These are phyloP conservation scores for Drosophila greeni DNA, from an alignment of 2,888 invertebrate genomes.

Conservation along the genomic window DNA sequence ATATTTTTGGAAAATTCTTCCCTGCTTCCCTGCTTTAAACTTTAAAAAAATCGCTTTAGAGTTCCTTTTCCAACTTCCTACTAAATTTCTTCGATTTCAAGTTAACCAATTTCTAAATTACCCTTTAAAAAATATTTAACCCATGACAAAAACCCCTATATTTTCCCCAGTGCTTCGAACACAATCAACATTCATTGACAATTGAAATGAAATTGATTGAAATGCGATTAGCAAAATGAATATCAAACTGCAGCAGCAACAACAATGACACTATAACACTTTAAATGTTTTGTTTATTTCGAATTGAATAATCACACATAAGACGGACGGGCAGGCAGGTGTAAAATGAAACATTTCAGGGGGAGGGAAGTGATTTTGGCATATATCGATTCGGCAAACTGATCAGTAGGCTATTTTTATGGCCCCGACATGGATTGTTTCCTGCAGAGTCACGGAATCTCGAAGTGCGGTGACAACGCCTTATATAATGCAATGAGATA, in stretches of 20 bases:
- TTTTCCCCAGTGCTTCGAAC: conserved; percentile 8
- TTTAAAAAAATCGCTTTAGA: neutral
- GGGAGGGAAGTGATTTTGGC: conserved; percentile 47
- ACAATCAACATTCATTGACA: conserved; percentile 40
- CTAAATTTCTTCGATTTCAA: neutral
- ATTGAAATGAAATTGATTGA: conserved; percentile 68
- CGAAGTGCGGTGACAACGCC: conserved; percentile 54
- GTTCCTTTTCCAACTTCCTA: neutral
- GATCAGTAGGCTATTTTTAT: conserved; percentile 44
- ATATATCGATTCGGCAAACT: conserved; percentile 50
- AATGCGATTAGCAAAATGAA: conserved; percentile 66
- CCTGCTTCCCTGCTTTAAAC: neutral
- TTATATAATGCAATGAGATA: conserved; percentile 61
- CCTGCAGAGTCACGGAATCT: conserved; percentile 63
- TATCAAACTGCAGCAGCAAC: conserved; percentile 37
- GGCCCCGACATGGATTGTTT: conserved; percentile 40
- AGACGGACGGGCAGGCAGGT: conserved; percentile 34
- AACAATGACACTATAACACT: conserved; percentile 38
- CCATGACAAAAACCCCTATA: neutral
- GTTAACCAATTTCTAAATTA: neutral
- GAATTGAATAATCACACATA: conserved; percentile 63
- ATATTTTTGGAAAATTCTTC: too few relatives aligned
- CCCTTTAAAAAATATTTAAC: too few relatives aligned
- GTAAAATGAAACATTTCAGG: conserved; percentile 15
- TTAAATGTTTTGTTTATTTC: conserved; percentile 45